phyloP scores from a whole-genome alignment of 2,888 invertebrate genomes.

The Argyresthia albistria region DNA sequence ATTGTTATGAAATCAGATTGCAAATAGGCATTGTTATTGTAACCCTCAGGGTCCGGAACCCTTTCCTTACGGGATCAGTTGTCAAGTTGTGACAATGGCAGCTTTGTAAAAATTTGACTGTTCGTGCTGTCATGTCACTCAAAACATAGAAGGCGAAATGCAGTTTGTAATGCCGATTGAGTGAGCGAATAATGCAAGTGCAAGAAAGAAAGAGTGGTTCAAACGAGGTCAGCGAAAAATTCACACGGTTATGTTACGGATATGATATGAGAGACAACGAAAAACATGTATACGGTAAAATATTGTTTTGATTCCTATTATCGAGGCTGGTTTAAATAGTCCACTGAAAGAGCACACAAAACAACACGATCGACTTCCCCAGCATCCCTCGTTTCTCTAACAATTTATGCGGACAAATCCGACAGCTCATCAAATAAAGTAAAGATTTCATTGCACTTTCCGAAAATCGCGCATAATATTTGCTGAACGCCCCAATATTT shows the following conservation, averaged over 20 bases:
- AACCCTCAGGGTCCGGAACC: constrained; percentile 21
- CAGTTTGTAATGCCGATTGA: constrained; percentile 34
- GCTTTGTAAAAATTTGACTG: constrained; percentile 31
- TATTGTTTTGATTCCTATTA: too few relatives aligned
- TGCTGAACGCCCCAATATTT: constrained; percentile 8
- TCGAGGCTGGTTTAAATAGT: too few relatives aligned
- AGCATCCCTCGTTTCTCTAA: not conserved
- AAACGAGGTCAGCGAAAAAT: constrained; percentile 11
- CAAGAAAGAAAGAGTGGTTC: not conserved
- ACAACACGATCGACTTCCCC: not conserved
- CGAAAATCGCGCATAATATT: constrained; percentile 3
- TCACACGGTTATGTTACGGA: not conserved
- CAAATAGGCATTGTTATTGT: constrained; percentile 19
- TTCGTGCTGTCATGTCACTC: constrained; percentile 34
- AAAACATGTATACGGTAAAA: too few relatives aligned
- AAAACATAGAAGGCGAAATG: constrained; percentile 28
- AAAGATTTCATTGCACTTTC: not conserved
- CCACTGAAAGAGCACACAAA: too few relatives aligned
- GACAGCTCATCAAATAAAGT: constrained; percentile 8
- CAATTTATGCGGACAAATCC: constrained; percentile 7
- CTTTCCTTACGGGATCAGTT: constrained; percentile 19
- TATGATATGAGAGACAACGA: too few relatives aligned
- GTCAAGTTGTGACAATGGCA: constrained; percentile 28
- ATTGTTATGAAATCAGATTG: constrained; percentile 25
- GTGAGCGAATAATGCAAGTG: constrained; percentile 14